Conservation (phyloP, 1,140 invertebrate genomes). For the Eupristina koningsbergeri region DNA sequence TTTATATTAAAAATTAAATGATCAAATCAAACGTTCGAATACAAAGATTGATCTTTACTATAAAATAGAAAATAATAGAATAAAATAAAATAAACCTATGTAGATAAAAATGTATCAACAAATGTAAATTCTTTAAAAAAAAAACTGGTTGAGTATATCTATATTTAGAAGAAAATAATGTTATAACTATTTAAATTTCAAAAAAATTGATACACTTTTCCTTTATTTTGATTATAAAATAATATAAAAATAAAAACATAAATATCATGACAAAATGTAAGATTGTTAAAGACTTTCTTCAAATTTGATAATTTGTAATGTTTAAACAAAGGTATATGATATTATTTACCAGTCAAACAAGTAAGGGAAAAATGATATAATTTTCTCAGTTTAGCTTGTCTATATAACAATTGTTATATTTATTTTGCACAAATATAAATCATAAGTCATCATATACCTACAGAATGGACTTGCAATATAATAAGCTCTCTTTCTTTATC, state of each 20-base stretch:
- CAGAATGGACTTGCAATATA: slow-evolving; percentile 31
- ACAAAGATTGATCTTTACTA: slow-evolving; percentile 34
- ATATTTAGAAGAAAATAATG: slow-evolving; percentile 9
- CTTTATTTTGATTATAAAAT: slow-evolving; percentile 9
- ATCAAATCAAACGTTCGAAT: slow-evolving; percentile 25
- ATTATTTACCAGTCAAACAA: slow-evolving; percentile 33
- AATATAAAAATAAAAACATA: slow-evolving; percentile 6
- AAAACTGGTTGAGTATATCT: slow-evolving; percentile 36
- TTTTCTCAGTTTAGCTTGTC: neutral
- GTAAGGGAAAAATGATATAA: neutral
- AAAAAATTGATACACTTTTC: slow-evolving; percentile 19
- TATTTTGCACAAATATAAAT: neutral
- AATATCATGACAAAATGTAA: slow-evolving; percentile 33
- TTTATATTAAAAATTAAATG: slow-evolving; percentile 19
- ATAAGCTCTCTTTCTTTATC: slow-evolving; percentile 46
- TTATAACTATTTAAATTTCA: slow-evolving; percentile 28
- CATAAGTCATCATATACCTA: slow-evolving; percentile 23
- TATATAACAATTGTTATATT: slow-evolving; percentile 21
- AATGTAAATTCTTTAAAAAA: slow-evolving; percentile 65
- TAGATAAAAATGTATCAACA: slow-evolving; percentile 71
- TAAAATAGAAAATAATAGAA: slow-evolving; percentile 47
- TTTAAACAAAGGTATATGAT: slow-evolving; percentile 37
- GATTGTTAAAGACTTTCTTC: slow-evolving; percentile 14
- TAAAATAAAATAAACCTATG: slow-evolving; percentile 60
- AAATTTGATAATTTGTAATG: slow-evolving; percentile 19